These are phyloP conservation scores for Brachionus calyciflorus DNA, from an alignment of 1,140 invertebrate species.

Conservation along the genomic window DNA sequence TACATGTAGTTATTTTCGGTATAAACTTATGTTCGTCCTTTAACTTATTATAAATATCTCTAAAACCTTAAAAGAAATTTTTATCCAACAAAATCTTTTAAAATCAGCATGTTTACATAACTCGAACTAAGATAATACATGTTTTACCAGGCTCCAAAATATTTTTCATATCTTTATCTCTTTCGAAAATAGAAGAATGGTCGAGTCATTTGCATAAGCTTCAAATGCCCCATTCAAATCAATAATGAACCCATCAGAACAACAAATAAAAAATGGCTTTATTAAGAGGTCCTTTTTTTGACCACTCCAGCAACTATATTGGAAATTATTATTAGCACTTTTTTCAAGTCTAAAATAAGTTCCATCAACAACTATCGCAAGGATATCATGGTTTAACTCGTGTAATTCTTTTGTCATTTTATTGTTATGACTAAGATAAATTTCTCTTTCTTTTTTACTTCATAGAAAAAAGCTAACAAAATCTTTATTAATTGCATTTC, in stretches of 20 bases:
- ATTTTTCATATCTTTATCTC: not conserved
- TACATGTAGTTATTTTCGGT: not conserved
- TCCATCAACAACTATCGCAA: slow-evolving; percentile 7
- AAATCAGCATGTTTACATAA: not conserved
- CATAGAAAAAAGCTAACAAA: slow-evolving; percentile 18
- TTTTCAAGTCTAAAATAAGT: slow-evolving; percentile 23
- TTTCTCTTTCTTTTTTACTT: not conserved
- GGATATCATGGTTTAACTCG: not conserved
- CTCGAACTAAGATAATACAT: not conserved
- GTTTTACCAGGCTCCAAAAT: not conserved
- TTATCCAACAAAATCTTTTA: not conserved
- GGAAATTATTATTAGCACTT: slow-evolving; percentile 15
- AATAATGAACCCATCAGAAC: slow-evolving; percentile 4
- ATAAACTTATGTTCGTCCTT: not conserved
- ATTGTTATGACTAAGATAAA: slow-evolving; percentile 21
- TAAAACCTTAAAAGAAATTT: not conserved
- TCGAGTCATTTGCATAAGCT: not conserved
- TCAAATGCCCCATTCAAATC: slow-evolving; percentile 18
- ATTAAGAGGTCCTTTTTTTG: slow-evolving; percentile 1
- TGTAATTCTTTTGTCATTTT: not conserved
- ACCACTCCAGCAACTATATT: slow-evolving; percentile 10
- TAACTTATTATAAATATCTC: not conserved
- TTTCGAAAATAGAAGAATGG: slow-evolving; percentile 2
- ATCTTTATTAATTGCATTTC: slow-evolving; percentile 13
- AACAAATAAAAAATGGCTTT: slow-evolving; percentile 23